Conservation (phyloP, 1,140 invertebrate species). For the Cydia strobilella region DNA sequence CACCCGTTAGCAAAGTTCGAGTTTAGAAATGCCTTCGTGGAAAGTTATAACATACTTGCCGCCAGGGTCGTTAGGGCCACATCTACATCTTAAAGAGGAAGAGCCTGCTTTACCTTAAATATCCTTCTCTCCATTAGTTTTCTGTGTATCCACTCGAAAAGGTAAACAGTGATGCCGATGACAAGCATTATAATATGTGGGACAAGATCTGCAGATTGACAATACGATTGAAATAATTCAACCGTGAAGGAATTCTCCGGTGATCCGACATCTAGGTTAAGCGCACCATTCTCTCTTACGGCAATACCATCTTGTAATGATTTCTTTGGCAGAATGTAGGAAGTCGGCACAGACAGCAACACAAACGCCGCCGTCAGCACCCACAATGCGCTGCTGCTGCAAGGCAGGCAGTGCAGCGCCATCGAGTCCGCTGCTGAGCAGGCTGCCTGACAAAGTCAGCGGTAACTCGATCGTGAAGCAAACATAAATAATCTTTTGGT, state of each 20-base stretch:
- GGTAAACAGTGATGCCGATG: constrained; percentile 51
- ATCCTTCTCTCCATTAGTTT: constrained; percentile 69
- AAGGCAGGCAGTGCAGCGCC: constrained; percentile 57
- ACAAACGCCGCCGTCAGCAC: constrained; percentile 55
- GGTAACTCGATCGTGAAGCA: constrained; percentile 23
- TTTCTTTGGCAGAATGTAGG: background rate
- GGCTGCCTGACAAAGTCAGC: constrained; percentile 21
- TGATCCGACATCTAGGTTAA: background rate
- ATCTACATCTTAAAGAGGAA: background rate
- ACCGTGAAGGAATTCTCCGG: constrained; percentile 13
- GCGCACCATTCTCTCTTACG: constrained; percentile 10
- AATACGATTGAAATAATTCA: constrained; percentile 27
- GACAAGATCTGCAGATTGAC: constrained; percentile 49
- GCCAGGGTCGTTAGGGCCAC: constrained; percentile 20
- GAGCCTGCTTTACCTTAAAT: constrained; percentile 52
- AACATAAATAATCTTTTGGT: constrained; percentile 36
- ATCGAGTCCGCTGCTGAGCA: constrained; percentile 44
- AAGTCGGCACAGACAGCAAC: constrained; percentile 56
- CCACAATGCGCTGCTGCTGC: constrained; percentile 55
- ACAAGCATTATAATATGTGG: constrained; percentile 50
- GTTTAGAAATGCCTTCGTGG: constrained; percentile 21
- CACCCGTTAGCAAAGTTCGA: constrained; percentile 26
- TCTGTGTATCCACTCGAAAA: constrained; percentile 71
- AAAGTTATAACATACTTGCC: constrained; percentile 28
- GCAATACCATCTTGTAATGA: constrained; percentile 48